Base-by-base conservation (phyloP, 2,113 vertebrate species). In the Percina caprodes region DNA sequence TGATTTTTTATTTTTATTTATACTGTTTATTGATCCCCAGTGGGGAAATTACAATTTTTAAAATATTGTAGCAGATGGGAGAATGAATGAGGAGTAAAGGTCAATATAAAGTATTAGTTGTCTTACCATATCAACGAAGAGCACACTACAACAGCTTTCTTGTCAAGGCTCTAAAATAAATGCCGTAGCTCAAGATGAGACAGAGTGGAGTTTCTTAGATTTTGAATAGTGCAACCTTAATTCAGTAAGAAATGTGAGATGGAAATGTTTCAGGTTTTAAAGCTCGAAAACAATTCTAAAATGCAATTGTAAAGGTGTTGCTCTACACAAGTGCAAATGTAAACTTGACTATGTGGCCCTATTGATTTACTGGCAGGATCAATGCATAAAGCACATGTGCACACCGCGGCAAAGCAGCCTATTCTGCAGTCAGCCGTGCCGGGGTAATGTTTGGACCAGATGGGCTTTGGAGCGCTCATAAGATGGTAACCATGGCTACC, bases 401-500 rank as follows among this genome's bases (percentile, higher is more conserved):
- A 77, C 89, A 89, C 91, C 87, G 91, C 26, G 2, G 87, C 87
- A 86, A 63, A 71, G 78, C 60, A 77, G 82, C 42, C 69, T 69
- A 69, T 24, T 91, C 81, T 88, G 74, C 72, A 91, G 70, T 80
- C 82, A 87, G 78, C 62, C 80, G 26, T 89, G 86, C 93, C 80
- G 88, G 92, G 94, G 93, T 96, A 96, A 96, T 96, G 95, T 96
- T 96, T 95, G 94, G 93, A 96, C 94, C 96, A 97, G 96, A 97
- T 97, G 96, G 91, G 95, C 94, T 95, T 79, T 86, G 88, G 88
- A 87, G 90, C 87, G 82, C 94, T 94, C 95, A 91, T 95, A 95
- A 96, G 95, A 92, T 91, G 93, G 95, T 97, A 91, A 82, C 96
- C 95, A 95, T 96, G 93, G 94, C 92, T 92, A 97, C 95, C 77